These are phyloP conservation scores for Acanthacorydalis orientalis DNA, from an alignment of 2,888 invertebrate genomes.

Conservation along the genomic window DNA sequence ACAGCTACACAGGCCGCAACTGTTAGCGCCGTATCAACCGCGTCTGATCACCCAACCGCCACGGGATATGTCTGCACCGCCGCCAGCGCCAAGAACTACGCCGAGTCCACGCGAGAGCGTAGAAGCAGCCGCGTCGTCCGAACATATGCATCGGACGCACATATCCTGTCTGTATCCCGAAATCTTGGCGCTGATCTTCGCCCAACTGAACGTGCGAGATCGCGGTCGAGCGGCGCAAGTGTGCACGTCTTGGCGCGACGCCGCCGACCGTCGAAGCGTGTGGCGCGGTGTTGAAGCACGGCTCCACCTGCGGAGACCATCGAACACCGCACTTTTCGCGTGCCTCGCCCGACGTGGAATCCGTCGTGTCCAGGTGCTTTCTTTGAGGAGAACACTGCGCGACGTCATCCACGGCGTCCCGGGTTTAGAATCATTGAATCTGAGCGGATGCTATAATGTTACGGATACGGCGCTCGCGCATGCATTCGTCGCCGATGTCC, in stretches of 20 bases:
- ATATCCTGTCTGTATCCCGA: slow-evolving; percentile 84
- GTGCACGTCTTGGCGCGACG: slow-evolving; percentile 78
- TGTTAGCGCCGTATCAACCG: slow-evolving; percentile 48
- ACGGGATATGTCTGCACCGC: slow-evolving; percentile 21
- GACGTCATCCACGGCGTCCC: slow-evolving; percentile 77
- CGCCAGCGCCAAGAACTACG: slow-evolving; percentile 16
- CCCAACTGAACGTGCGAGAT: slow-evolving; percentile 73
- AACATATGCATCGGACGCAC: slow-evolving; percentile 45
- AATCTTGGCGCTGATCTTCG: slow-evolving; percentile 80
- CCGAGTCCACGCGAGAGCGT: slow-evolving; percentile 15
- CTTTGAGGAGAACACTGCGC: slow-evolving; percentile 61
- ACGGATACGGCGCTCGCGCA: slow-evolving; percentile 71
- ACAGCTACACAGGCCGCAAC: slow-evolving; percentile 24
- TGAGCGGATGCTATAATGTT: slow-evolving; percentile 88
- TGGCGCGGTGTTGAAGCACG: slow-evolving; percentile 91
- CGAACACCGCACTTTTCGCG: slow-evolving; percentile 44
- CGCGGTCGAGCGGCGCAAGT: slow-evolving; percentile 84
- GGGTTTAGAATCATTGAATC: slow-evolving; percentile 70
- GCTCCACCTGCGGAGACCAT: slow-evolving; percentile 67
- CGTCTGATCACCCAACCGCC: slow-evolving; percentile 22
- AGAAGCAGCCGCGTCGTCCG: slow-evolving; percentile 16
- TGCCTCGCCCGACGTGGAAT: slow-evolving; percentile 79
- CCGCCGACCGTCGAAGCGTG: slow-evolving; percentile 79
- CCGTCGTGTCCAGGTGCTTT: slow-evolving; percentile 74
- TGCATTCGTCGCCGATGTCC: slow-evolving; percentile 62